Evolutionary conservation across 2,888 invertebrate species (phyloP), one percentile per base, ranked within the genome.

Genomic region (Timema cristinae): DNA sequence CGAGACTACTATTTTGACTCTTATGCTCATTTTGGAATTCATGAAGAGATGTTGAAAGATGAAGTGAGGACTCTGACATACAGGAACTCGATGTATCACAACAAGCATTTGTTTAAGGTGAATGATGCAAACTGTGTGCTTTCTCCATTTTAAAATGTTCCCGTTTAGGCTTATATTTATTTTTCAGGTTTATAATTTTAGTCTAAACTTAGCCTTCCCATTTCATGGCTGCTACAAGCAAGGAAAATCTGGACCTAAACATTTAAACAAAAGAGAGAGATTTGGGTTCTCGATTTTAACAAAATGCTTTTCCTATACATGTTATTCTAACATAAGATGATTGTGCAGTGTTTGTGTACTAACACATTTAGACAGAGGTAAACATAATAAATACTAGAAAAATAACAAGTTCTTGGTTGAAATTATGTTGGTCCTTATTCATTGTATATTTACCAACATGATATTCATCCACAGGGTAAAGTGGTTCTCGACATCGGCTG

Each of bases 21-120:
- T 0, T 99, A 99, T 82, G 99, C 99, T 68, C 99, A 99, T 85
- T 99, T 99, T 83, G 99, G 98, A 66, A 99, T 99, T 79, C 99
- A 99, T 81, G 99, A 99, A 86, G 99, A 99, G 85, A 99, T 99
- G 99, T 85, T 99, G 75, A 99, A 99, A 84, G 99, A 99, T 83
- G 98, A 99, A 87, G 97, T 99, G 50, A 89, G 99, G 71, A 99
- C 99, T 15, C 87, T 97, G 75, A 98, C 98, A 0, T 99, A 99
- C 83, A 91, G 98, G 71, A 98, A 98, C 82, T 97, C 99, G 11
- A 98, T 99, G 94, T 97, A 97, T 81, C 97, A 99, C 86, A 99
- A 99, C 84, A 97, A 95, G 84, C 99, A 99, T 84, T 87, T 99
- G 74, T 98, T 99, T 83, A 93, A 94, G 77, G 83, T 79, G 78